These are phyloP conservation scores for Rhopalosiphum nymphaeae DNA, from an alignment of 2,888 invertebrate species.

Conservation along the genomic window DNA sequence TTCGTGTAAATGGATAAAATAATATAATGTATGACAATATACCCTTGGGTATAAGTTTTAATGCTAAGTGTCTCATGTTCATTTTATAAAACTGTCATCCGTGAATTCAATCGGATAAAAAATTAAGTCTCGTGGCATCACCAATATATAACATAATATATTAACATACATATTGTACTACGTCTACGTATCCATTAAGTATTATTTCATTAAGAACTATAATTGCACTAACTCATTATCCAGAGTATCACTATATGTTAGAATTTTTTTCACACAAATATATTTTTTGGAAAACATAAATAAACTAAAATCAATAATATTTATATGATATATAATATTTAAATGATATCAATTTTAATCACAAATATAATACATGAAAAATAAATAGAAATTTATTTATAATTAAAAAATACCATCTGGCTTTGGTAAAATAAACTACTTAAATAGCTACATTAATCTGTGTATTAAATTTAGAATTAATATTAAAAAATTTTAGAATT, in stretches of 20 bases:
- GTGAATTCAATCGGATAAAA: background rate
- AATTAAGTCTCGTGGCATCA: background rate
- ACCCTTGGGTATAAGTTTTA: background rate
- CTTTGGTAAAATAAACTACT: no score
- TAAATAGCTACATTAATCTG: no score
- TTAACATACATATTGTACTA: background rate
- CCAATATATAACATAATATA: background rate
- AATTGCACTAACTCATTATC: background rate
- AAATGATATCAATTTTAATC: no score
- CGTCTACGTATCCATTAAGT: background rate
- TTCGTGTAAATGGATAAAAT: background rate
- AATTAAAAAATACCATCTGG: no score
- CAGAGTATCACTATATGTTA: background rate
- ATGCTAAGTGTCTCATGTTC: background rate
- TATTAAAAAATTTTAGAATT: no score
- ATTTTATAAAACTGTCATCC: background rate
- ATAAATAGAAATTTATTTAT: no score
- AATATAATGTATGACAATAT: background rate
- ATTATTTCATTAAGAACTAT: background rate
- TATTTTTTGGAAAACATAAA: background rate
- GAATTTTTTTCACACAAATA: background rate
- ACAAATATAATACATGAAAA: no score
- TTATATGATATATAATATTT: no score
- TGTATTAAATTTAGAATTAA: no score
- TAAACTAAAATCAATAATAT: background rate